Base-by-base conservation (phyloP, 2,113 vertebrate species). In the Engraulis encrasicolus region DNA sequence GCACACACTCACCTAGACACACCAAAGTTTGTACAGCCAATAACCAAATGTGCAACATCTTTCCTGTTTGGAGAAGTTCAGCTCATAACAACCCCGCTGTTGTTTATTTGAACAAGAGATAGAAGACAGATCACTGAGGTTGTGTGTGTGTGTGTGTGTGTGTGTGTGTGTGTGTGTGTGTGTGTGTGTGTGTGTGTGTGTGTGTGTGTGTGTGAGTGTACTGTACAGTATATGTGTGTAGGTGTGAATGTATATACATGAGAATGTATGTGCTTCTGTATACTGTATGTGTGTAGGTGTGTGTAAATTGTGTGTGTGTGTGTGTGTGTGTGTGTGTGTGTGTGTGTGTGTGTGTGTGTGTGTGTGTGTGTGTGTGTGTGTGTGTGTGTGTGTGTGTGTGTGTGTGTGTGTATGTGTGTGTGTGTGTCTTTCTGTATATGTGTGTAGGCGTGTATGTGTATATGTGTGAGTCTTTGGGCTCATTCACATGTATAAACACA, bases 1-100 rank as follows among this genome's bases (percentile, higher is more conserved):
- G n/a, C n/a, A n/a, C n/a, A n/a, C n/a, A n/a, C n/a, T n/a, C n/a
- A n/a, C n/a, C n/a, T n/a, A n/a, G n/a, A n/a, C n/a, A n/a, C n/a
- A n/a, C n/a, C n/a, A n/a, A n/a, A 15, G 61, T 71, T 71, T 71
- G 61, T 71, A 31, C 27, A 71, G 61, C 61, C 61, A 34, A 71
- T 71, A 15, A 27, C 61, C 61, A 71, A 71, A 71, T 31, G 61
- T 71, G 61, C 61, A 71, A 71, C 61, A 71, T 71, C 61, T 71
- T 71, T 71, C 61, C 61, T 71, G 61, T 71, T 71, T 71, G 61
- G 61, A 71, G 9, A 71, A 71, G 27, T 11, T 18, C 2, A 15
- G 12, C 23, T 71, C 61, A 71, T 71, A 71, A 71, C 61, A 71
- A 31, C n/a, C 61, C 61, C 27, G 12, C 40, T 71, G 23, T 4